A percentile compares a stretch with the other conserved stretches of the same genome.
Conservation (phyloP, 1,140 invertebrate species). For the Alviniconcha marisindica region DNA sequence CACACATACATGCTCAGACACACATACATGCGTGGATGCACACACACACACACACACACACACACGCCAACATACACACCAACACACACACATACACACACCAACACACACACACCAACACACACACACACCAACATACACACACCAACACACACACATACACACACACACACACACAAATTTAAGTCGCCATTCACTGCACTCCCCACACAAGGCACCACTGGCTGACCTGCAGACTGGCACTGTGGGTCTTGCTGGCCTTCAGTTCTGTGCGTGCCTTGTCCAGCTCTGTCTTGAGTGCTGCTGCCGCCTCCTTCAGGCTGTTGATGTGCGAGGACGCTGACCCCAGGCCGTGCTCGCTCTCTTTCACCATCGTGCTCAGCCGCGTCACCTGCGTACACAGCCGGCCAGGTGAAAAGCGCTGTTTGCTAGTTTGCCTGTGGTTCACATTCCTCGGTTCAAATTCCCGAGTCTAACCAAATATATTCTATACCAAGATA, state of each 20-base stretch:
- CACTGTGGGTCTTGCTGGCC: conserved; percentile 51
- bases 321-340: conserved; percentile 65
- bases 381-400: conserved; percentile 62
- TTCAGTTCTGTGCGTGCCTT: conserved; percentile 62
- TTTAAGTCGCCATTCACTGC: neutral
- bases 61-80: neutral
- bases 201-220: neutral
- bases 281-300: conserved; percentile 68
- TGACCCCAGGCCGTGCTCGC: conserved; percentile 66
- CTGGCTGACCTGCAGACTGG: conserved; percentile 60
- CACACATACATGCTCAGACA: no score
- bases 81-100: neutral
- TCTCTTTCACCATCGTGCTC: conserved; percentile 63
- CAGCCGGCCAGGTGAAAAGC: neutral
- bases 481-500: no score
- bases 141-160: neutral
- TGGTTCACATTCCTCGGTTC: no score
- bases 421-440: no score
- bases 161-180: neutral
- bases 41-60: neutral
- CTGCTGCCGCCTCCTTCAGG: conserved; percentile 59
- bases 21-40: no score
- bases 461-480: no score
- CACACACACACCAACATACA: neutral
- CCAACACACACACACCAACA: neutral